Conservation (phyloP, 2,797 vertebrate genomes). For the Chaunax sp. region DNA sequence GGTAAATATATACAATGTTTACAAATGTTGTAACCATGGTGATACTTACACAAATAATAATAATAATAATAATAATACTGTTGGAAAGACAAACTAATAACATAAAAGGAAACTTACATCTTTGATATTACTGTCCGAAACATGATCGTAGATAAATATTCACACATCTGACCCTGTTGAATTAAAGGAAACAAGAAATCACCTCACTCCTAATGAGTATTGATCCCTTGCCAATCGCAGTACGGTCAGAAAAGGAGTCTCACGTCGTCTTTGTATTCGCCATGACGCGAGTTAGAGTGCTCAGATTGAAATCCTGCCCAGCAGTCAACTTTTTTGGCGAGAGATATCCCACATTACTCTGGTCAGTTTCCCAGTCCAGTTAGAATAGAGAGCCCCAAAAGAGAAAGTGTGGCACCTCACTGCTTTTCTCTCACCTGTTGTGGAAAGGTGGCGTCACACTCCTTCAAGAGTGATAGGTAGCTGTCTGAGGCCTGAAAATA, state of each 20-base stretch:
- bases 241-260: neutral
- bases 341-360: neutral
- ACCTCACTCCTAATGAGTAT: neutral
- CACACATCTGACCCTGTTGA: slow-evolving; percentile 37
- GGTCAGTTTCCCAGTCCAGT: neutral
- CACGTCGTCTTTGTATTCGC: neutral
- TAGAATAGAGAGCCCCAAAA: neutral
- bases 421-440: neutral
- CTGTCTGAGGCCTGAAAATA: neutral
- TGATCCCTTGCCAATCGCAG: neutral
- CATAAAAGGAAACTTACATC: slow-evolving; percentile 56
- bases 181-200: no score
- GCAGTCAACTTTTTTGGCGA: neutral
- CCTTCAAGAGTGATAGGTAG: slow-evolving; percentile 6
- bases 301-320: slow-evolving; percentile 33
- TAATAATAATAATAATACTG: slow-evolving; percentile 56
- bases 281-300: neutral
- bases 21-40: slow-evolving; percentile 85
- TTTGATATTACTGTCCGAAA: slow-evolving; percentile 52
- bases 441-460: slow-evolving; percentile 4
- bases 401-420: neutral
- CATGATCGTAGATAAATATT: slow-evolving; percentile 67
- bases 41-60: slow-evolving; percentile 74
- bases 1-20: slow-evolving; percentile 91
- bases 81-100: slow-evolving; percentile 62